Evolutionary conservation across 2,113 vertebrate genomes (phyloP).

Genomic region (Nycticorax nycticorax): DNA sequence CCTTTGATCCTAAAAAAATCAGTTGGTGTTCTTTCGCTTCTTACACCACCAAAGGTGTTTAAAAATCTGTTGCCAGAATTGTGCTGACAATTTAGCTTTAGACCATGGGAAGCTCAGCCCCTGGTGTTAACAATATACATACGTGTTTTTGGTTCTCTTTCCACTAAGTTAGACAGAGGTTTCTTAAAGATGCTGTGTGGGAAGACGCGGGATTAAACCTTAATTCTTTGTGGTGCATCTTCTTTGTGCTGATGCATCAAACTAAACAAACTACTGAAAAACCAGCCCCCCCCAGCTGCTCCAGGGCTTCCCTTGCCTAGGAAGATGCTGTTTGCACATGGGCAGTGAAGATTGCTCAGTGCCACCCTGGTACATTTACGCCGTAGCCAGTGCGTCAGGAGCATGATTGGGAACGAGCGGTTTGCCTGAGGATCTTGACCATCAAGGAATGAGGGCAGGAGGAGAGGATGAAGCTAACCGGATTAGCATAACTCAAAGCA

Average conservation of each 20-base stretch:
- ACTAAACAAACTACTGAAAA: background rate
- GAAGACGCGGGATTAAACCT: background rate
- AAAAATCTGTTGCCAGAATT: background rate
- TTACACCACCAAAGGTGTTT: background rate
- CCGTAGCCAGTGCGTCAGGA: background rate
- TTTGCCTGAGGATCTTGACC: background rate
- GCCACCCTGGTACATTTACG: background rate
- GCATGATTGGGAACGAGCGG: background rate
- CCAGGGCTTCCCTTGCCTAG: background rate
- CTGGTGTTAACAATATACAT: background rate
- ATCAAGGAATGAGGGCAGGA: background rate
- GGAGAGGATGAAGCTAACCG: background rate
- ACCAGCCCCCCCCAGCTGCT: background rate
- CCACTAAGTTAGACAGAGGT: background rate
- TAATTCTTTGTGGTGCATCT: background rate
- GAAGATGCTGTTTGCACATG: background rate
- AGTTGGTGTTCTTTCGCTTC: background rate
- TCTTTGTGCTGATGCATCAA: background rate
- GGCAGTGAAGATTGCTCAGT: background rate
- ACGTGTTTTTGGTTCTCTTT: background rate
- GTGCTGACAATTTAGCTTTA: background rate
- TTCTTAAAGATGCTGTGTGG: background rate
- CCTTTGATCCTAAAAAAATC: conserved; percentile 4
- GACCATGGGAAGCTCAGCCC: background rate
- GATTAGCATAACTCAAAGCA: background rate